Evolutionary conservation across 2,113 vertebrate genomes (phyloP).

Genomic region (Nansenia antarctica): DNA sequence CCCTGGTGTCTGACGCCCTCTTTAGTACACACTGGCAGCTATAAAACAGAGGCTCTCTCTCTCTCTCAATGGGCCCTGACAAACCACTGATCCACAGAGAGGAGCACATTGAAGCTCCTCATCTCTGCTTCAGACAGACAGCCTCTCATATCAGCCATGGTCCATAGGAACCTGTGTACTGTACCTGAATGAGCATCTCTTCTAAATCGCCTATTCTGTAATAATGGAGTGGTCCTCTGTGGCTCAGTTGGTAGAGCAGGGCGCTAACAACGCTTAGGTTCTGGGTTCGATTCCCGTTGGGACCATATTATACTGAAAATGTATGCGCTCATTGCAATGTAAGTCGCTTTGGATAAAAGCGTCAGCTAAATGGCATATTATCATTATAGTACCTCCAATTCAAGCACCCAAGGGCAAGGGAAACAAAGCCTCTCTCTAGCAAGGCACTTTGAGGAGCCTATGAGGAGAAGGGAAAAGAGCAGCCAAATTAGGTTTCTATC

Average conservation of each 20-base stretch:
- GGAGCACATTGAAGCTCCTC: constrained; percentile 48
- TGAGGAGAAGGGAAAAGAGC: background rate
- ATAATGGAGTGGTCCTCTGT: too few species aligned
- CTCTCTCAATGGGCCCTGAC: constrained; percentile 52
- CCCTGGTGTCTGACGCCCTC: constrained; percentile 55
- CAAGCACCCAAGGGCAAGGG: too few species aligned
- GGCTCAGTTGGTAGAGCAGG: too few species aligned
- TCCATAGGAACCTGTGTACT: constrained; percentile 68
- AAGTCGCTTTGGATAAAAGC: too few species aligned
- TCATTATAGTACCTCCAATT: background rate
- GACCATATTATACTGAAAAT: too few species aligned
- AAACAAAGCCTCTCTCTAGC: background rate
- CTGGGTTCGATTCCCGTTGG: too few species aligned
- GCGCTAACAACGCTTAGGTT: too few species aligned
- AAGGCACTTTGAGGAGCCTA: background rate
- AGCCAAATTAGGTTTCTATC: background rate
- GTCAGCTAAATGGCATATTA: too few species aligned
- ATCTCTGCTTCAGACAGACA: constrained; percentile 36
- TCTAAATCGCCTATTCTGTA: too few species aligned
- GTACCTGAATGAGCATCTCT: too few species aligned
- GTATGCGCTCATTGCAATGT: too few species aligned
- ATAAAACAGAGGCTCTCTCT: constrained; percentile 22
- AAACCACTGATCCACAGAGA: constrained; percentile 50
- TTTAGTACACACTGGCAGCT: background rate
- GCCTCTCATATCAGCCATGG: constrained; percentile 46